These are phyloP conservation scores for Monopterus albus DNA, from an alignment of 2,113 vertebrate species.

Conservation along the genomic window DNA sequence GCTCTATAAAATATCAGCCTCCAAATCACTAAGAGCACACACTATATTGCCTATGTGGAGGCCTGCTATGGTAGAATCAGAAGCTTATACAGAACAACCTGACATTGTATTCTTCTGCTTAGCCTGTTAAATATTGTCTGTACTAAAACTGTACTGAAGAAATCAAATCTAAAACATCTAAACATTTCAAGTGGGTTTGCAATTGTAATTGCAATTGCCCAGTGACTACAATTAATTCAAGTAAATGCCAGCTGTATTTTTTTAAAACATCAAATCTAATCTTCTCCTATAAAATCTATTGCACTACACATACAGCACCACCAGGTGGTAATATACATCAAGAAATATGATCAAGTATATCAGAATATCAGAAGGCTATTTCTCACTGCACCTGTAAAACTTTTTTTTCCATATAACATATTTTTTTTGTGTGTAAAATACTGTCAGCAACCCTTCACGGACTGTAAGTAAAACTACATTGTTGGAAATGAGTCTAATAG, in stretches of 20 bases:
- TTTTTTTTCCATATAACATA: background rate
- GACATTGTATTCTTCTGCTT: too few species aligned
- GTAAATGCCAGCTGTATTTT: too few species aligned
- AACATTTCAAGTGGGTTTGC: background rate
- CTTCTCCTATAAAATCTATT: background rate
- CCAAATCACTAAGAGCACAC: background rate
- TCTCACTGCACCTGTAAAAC: background rate
- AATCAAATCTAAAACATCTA: background rate
- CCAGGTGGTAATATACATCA: conserved; percentile 57
- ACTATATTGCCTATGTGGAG: background rate
- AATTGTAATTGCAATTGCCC: background rate
- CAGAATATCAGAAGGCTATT: background rate
- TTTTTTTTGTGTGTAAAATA: background rate
- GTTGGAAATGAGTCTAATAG: background rate
- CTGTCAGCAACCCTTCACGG: background rate
- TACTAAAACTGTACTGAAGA: background rate
- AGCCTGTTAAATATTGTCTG: background rate
- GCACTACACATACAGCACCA: conserved; percentile 48
- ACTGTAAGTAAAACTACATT: background rate
- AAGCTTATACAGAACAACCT: too few species aligned
- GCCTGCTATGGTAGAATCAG: background rate
- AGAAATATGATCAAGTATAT: conserved; percentile 1
- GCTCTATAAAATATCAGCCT: conserved; percentile 82
- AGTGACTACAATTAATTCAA: background rate
- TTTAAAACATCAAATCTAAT: background rate